Conservation (phyloP, 1,140 invertebrate species). For the Ceratitis capitata region DNA sequence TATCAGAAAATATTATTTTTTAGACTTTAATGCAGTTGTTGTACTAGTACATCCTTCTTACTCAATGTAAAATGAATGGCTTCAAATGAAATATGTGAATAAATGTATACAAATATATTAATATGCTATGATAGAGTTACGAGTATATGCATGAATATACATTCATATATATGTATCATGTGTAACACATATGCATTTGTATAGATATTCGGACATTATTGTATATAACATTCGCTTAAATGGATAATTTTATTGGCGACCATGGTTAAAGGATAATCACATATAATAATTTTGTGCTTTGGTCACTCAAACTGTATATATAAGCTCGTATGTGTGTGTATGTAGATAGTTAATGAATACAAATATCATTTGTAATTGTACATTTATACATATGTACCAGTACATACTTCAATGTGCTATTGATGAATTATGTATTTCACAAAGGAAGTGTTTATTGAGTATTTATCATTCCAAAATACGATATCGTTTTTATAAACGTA, state of each 20-base stretch:
- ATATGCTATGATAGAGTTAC: background rate
- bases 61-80: background rate
- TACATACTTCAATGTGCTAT: background rate
- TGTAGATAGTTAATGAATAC: background rate
- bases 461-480: background rate
- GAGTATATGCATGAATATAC: background rate
- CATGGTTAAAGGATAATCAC: constrained; percentile 8
- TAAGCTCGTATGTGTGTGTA: no score
- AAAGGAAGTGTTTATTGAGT: background rate
- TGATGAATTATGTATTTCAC: background rate
- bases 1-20: constrained; percentile 17
- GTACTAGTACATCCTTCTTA: background rate
- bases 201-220: no score
- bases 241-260: constrained; percentile 2
- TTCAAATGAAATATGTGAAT: background rate
- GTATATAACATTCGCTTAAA: background rate
- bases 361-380: no score
- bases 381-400: background rate
- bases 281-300: background rate
- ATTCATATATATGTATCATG: background rate
- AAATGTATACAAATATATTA: background rate
- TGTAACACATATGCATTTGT: background rate
- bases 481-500: background rate
- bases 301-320: background rate
- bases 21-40: constrained; percentile 12